These are phyloP conservation scores for Polietes domitor DNA, from an alignment of 2,888 invertebrate species.

Conservation along the genomic window DNA sequence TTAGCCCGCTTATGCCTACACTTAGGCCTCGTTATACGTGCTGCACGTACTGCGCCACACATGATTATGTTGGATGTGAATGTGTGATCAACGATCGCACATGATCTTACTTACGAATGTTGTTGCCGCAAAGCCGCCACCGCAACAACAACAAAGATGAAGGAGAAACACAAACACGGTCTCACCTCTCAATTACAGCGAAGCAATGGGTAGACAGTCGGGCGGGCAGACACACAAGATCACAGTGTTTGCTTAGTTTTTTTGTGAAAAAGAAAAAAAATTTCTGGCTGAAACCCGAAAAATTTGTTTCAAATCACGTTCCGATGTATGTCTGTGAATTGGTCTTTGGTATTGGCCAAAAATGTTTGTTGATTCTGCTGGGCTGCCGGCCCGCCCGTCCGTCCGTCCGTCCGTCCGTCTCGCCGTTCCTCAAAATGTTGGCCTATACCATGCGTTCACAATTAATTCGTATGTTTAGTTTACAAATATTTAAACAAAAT, in stretches of 20 bases:
- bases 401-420: neutral
- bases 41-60: slow-evolving; percentile 6
- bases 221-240: neutral
- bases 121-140: neutral
- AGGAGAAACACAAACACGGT: neutral
- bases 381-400: neutral
- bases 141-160: neutral
- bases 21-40: neutral
- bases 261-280: neutral
- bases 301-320: slow-evolving; percentile 13
- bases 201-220: neutral
- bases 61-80: slow-evolving; percentile 1
- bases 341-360: neutral
- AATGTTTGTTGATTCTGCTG: too few species aligned
- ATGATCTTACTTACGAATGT: neutral
- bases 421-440: neutral
- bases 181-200: slow-evolving; percentile 1
- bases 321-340: neutral
- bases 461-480: neutral
- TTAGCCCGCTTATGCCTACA: neutral
- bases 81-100: neutral
- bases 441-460: neutral
- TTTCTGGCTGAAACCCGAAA: neutral
- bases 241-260: neutral
- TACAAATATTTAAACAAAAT: neutral